Evolutionary conservation across 2,888 invertebrate species (phyloP).

Genomic region (Ormyrus thymus): DNA sequence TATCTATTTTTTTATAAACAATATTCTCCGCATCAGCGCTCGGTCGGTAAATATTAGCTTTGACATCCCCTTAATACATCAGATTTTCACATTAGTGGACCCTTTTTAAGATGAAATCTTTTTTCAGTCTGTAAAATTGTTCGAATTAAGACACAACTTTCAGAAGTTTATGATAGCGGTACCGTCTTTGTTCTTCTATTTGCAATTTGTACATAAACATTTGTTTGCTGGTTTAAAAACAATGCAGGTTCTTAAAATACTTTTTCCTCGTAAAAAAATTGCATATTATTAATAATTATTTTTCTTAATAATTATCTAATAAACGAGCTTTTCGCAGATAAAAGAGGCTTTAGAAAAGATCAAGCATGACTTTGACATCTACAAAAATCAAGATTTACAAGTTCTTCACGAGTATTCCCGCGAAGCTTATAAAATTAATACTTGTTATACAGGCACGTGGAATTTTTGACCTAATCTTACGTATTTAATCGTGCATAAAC

Average conservation of each 20-base stretch:
- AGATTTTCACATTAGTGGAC: no score
- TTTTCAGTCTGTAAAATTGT: constrained; percentile 36
- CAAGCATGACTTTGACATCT: constrained; percentile 20
- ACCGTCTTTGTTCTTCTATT: constrained; percentile 18
- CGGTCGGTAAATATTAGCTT: no score
- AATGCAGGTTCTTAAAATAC: constrained; percentile 25
- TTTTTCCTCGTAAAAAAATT: background rate
- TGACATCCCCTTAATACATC: no score
- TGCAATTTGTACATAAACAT: constrained; percentile 34
- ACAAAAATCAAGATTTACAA: constrained; percentile 32
- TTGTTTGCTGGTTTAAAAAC: constrained; percentile 5
- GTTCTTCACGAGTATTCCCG: constrained; percentile 31
- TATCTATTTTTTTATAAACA: no score
- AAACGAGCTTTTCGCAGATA: constrained; percentile 12
- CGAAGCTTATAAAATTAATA: constrained; percentile 36
- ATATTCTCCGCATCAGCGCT: no score
- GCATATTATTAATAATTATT: no score
- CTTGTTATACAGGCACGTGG: constrained; percentile 29
- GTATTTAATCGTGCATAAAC: no score
- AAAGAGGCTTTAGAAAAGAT: constrained; percentile 39
- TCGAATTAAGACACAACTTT: constrained; percentile 18
- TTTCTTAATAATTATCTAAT: no score
- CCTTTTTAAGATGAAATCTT: no score
- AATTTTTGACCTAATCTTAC: background rate
- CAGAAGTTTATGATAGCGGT: constrained; percentile 1